These are phyloP conservation scores for Cheirogaleus medius DNA, from an alignment of 2,113 vertebrate genomes.

Conservation along the genomic window DNA sequence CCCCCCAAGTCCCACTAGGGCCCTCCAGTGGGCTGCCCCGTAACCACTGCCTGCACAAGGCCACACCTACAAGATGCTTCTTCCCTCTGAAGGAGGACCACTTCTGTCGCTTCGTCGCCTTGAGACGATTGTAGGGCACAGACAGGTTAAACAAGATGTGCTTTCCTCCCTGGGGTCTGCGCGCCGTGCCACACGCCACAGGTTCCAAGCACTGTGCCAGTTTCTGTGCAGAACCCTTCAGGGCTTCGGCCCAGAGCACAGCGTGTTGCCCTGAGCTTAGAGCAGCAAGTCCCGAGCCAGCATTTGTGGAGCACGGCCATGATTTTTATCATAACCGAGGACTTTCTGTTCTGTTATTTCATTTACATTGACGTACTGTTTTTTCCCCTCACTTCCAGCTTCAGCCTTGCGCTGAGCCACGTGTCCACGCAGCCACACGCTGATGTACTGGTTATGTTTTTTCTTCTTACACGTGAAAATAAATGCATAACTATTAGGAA, in stretches of 20 bases:
- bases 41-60: neutral
- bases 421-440: rapidly evolving
- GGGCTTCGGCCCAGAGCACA: neutral
- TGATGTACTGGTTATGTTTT: neutral
- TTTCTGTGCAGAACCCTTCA: neutral
- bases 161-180: neutral
- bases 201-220: rapidly evolving
- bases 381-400: neutral
- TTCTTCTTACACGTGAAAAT: neutral
- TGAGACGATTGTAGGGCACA: neutral
- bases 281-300: neutral
- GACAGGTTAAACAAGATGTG: neutral
- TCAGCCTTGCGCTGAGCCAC: neutral
- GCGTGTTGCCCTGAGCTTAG: neutral
- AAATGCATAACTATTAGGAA: neutral
- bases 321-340: neutral
- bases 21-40: neutral
- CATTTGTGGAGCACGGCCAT: neutral
- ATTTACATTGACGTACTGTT: neutral
- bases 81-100: neutral
- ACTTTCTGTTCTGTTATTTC: neutral
- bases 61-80: neutral
- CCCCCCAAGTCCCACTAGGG: rapidly evolving
- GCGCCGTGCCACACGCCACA: rapidly evolving
- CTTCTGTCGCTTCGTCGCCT: neutral